Evolutionary conservation across 2,888 invertebrate genomes (phyloP).

Genomic region (Amblyjoppa proteus): DNA sequence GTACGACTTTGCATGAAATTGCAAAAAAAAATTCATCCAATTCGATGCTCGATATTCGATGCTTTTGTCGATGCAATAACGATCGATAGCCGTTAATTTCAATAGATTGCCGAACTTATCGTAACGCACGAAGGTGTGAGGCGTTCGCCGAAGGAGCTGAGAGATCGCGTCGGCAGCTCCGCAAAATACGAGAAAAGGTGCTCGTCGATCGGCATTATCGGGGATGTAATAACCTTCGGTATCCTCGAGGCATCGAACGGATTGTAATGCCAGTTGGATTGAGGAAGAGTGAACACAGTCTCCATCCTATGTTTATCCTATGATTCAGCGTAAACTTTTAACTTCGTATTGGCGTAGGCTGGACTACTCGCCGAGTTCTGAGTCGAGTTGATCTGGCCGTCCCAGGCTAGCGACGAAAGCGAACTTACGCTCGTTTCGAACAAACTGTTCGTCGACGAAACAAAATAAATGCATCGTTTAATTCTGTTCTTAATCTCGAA

Average conservation of each 20-base stretch:
- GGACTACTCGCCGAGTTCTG: conserved; percentile 47
- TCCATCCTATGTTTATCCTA: conserved; percentile 72
- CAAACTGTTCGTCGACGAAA: neutral
- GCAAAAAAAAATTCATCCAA: too few relatives aligned
- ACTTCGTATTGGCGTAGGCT: conserved; percentile 63
- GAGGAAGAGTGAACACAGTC: conserved; percentile 63
- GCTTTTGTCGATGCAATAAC: too few relatives aligned
- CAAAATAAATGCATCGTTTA: neutral
- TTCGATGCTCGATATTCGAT: too few relatives aligned
- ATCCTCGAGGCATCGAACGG: conserved; percentile 23
- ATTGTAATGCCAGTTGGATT: conserved; percentile 30
- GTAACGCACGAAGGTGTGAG: neutral
- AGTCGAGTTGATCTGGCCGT: conserved; percentile 3
- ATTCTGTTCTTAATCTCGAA: neutral
- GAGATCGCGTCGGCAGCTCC: neutral
- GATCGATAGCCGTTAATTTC: neutral
- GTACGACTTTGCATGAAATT: neutral
- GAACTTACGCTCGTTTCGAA: conserved; percentile 21
- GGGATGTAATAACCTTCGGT: neutral
- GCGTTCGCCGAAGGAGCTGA: neutral
- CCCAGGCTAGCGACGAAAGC: conserved; percentile 14
- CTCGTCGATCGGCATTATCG: neutral
- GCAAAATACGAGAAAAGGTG: neutral
- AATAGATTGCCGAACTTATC: neutral
- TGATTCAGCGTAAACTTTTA: conserved; percentile 69